Base-by-base conservation (phyloP, 92 coral and sea anemone genomes). In the Paragorgia papillata region DNA sequence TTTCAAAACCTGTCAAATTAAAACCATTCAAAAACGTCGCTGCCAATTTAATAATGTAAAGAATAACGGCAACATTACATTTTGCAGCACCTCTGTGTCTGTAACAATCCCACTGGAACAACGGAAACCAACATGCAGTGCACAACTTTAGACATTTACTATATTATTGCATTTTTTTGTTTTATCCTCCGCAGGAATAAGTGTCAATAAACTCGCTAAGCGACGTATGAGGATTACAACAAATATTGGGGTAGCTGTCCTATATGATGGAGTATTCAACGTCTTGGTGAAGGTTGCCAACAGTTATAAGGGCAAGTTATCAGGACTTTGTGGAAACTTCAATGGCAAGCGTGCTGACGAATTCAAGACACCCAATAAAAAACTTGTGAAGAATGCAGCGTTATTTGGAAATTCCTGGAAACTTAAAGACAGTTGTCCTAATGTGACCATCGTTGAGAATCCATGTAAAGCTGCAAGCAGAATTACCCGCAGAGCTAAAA, bases 331-430 rank as follows among this genome's bases (percentile, higher is more conserved):
- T 31, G 71, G 71, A 26, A 65, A 65, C 51, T 65, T 65, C 40
- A 65, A 65, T 65, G 71, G 71, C 25, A 40, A 65, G 24, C 50
- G 21, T 19, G 18, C n/a, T 35, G 71, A 65, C 30, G 71, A 65
- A 18, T 65, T 65, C 28, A 37, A n/a, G 71, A 65, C 71, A 35
- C 71, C 71, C 9, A 20, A 65, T n/a, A 65, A 65, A 0, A 6
- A 18, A 33, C 49, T 65, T 65, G 71, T 39, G 28, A 33, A 65
- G 31, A 39, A 65, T 40, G 53, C 54, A 35, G 32, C 39, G 19
- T 10, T 50, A 65, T 65, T 65, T 65, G 71, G 71, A 65, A 65
- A 65, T 35, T 65, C 71, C 19, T 65, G 71, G 71, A 65, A 65
- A n/a, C 35, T 13, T 0, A 28, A 13, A 5, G n/a, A 65, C 21